Percentiles rank a stretch among this genome's conserved stretches.
phyloP scores from a whole-genome alignment of 1,140 invertebrate genomes.

The Cephus cinctus region DNA sequence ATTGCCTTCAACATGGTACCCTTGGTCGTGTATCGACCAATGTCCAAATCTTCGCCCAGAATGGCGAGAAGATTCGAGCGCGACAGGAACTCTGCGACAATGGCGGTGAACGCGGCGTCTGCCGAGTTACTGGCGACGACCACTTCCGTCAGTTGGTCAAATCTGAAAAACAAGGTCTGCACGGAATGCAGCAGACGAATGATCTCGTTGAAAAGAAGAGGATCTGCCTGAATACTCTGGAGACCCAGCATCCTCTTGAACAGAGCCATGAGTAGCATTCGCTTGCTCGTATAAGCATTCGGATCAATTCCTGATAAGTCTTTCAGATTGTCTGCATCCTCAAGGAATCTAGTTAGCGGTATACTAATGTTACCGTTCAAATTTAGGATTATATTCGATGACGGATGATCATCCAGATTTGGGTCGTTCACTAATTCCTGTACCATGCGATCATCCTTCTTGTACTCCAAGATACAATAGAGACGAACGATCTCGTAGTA shows the following conservation, averaged over 20 bases:
- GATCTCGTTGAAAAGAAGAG: conserved; percentile 4
- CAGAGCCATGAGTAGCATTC: conserved; percentile 4
- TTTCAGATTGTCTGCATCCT: neutral
- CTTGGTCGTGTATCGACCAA: conserved; percentile 8
- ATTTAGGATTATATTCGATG: neutral
- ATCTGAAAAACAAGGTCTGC: conserved; percentile 3
- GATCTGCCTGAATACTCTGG: neutral
- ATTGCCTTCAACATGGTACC: conserved; percentile 6
- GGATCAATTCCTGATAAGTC: neutral
- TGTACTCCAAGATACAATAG: conserved; percentile 13
- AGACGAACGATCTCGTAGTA: conserved; percentile 15
- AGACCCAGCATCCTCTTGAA: neutral
- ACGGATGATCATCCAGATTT: conserved; percentile 1
- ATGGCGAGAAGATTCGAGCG: neutral
- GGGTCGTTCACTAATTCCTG: neutral
- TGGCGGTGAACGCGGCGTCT: neutral
- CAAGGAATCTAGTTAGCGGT: conserved; percentile 1
- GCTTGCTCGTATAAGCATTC: conserved; percentile 7
- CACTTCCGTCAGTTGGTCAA: neutral
- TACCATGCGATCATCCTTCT: neutral
- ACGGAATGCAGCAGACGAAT: conserved; percentile 1
- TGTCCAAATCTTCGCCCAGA: conserved; percentile 11
- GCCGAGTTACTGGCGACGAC: neutral
- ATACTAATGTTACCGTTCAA: conserved; percentile 3
- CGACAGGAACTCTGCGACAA: neutral